phyloP scores from a whole-genome alignment of 2,888 invertebrate species.

The Idaea aversata region DNA sequence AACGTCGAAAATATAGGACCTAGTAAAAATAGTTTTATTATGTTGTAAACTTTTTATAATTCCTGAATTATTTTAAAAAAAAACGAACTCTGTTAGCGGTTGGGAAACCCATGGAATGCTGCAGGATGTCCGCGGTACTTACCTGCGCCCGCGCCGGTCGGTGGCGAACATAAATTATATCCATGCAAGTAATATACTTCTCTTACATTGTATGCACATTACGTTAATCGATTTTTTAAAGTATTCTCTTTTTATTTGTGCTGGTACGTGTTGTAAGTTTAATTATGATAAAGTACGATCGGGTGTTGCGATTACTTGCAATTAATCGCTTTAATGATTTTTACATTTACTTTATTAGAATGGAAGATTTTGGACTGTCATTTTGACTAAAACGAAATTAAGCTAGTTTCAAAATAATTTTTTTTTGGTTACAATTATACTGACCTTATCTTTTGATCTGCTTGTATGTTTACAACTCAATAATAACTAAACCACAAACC shows the following conservation, averaged over 20 bases:
- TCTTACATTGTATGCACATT: not conserved
- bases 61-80: not conserved
- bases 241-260: not conserved
- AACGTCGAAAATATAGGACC: no score
- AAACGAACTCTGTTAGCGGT: not conserved
- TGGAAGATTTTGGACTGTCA: no score
- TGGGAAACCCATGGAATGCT: slow-evolving; percentile 14
- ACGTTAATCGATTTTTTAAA: not conserved
- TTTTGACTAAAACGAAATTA: no score
- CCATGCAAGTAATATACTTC: slow-evolving; percentile 11
- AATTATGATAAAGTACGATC: not conserved
- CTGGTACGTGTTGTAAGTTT: not conserved
- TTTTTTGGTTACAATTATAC: no score
- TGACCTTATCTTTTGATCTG: no score
- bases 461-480: no score
- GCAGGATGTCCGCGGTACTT: not conserved
- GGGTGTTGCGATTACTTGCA: not conserved
- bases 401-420: no score
- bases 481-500: no score
- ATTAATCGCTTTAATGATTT: not conserved
- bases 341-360: slow-evolving; percentile 7
- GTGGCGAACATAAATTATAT: slow-evolving; percentile 27
- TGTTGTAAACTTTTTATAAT: not conserved
- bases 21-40: not conserved
- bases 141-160: not conserved